A percentile compares a stretch with the other conserved stretches of the same genome.
These are phyloP conservation scores for Grammomys surdaster DNA, from an alignment of 2,113 vertebrate species.

Conservation along the genomic window DNA sequence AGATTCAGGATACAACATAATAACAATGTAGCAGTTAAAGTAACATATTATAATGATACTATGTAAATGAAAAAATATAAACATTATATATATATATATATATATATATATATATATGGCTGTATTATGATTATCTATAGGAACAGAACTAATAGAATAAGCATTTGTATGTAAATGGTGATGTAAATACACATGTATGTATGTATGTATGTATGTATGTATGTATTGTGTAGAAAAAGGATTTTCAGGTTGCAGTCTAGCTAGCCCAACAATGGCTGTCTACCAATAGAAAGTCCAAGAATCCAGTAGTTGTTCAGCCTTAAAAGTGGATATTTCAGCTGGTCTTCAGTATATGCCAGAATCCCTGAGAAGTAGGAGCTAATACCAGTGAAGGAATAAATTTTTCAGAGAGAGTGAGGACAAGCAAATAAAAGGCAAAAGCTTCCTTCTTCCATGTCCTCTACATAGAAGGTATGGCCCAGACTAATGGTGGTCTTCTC, in stretches of 20 bases:
- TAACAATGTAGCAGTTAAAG: background rate
- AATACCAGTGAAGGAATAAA: background rate
- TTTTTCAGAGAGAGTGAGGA: background rate
- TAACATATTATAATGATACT: background rate
- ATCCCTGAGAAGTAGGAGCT: background rate
- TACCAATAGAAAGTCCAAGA: background rate
- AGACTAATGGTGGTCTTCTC: background rate
- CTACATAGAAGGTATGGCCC: background rate
- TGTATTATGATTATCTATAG: background rate
- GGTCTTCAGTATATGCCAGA: background rate
- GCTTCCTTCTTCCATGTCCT: background rate
- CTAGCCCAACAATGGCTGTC: background rate
- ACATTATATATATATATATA: background rate
- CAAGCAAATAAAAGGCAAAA: background rate
- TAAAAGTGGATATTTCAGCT: background rate
- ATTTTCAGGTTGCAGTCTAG: background rate
- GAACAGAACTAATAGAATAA: background rate
- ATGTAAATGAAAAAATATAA: background rate
- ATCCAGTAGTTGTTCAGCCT: background rate
- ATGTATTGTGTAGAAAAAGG: background rate
- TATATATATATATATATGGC: background rate
- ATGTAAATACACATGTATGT: background rate
- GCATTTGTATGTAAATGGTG: background rate
- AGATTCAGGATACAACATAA: background rate
- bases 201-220: background rate